Percentiles rank a stretch among this genome's conserved stretches.
phyloP scores from a whole-genome alignment of 2,888 invertebrate genomes.

The Stegana nigrithorax region DNA sequence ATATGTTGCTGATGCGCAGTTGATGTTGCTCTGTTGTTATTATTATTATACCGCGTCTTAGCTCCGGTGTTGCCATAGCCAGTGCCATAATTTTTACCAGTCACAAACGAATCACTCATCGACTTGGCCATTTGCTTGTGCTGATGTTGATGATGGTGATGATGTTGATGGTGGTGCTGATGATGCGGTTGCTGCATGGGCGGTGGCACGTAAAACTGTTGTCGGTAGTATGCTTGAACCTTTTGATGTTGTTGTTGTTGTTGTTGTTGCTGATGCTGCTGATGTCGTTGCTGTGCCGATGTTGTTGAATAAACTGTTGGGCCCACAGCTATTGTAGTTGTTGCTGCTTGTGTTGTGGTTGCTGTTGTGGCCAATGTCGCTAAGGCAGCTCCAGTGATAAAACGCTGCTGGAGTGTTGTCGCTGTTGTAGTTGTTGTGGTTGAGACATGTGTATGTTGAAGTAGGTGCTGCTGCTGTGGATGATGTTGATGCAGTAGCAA shows the following conservation, averaged over 20 bases:
- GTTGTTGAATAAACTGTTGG: no score
- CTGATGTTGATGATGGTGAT: constrained; percentile 1
- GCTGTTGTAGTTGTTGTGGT: constrained; percentile 33
- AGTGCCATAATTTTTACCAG: constrained; percentile 16
- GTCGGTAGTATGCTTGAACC: constrained; percentile 51
- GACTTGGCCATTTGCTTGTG: constrained; percentile 40
- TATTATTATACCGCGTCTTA: background rate
- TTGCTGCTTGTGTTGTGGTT: constrained; percentile 10
- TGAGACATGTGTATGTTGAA: constrained; percentile 33
- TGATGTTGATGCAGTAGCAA: constrained; percentile 11
- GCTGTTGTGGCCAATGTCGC: constrained; percentile 32
- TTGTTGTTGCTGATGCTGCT: constrained; percentile 26
- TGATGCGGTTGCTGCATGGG: constrained; percentile 60
- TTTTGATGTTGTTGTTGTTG: constrained; percentile 40
- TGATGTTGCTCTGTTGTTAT: constrained; percentile 30
- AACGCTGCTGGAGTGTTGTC: constrained; percentile 29
- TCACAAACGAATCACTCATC: constrained; percentile 9
- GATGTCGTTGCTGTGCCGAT: background rate
- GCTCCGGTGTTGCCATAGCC: constrained; percentile 9
- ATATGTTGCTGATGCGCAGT: constrained; percentile 38
- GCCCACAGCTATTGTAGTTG: constrained; percentile 6
- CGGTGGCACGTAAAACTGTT: constrained; percentile 65
- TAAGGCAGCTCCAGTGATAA: constrained; percentile 24
- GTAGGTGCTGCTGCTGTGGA: constrained; percentile 34
- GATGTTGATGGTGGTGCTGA: constrained; percentile 32